Evolutionary conservation across 2,888 invertebrate species (phyloP).

Genomic region (Drosophila kanekoi): DNA sequence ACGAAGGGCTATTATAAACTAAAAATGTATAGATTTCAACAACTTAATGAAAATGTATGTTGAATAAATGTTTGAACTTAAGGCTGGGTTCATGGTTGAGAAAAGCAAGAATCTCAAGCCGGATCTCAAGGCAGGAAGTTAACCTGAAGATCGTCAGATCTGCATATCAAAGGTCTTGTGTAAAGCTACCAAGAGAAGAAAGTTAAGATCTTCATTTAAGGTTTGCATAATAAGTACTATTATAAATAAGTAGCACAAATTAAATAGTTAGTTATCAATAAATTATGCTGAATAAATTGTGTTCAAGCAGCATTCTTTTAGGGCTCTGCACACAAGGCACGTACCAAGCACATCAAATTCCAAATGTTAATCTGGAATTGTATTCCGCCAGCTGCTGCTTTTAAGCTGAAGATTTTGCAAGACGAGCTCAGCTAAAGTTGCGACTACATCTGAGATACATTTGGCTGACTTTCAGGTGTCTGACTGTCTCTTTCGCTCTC

Average conservation of each 20-base stretch:
- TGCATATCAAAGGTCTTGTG: too few relatives aligned
- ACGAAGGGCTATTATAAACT: too few relatives aligned
- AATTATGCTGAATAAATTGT: neutral
- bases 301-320: constrained; percentile 5
- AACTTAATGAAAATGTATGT: too few relatives aligned
- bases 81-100: too few relatives aligned
- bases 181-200: too few relatives aligned
- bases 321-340: constrained; percentile 19
- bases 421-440: neutral
- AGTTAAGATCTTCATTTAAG: neutral
- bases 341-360: constrained; percentile 29
- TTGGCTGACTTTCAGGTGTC: neutral
- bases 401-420: constrained; percentile 3
- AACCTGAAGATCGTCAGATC: too few relatives aligned
- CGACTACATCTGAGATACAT: constrained; percentile 3
- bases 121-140: too few relatives aligned
- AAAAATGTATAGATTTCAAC: too few relatives aligned
- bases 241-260: neutral
- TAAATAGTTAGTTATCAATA: neutral
- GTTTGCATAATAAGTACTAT: neutral
- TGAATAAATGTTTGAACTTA: too few relatives aligned
- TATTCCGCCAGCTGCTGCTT: constrained; percentile 2
- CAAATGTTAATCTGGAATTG: constrained; percentile 20
- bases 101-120: too few relatives aligned
- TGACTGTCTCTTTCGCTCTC: neutral